A percentile compares a stretch with the other conserved stretches of the same genome.
These are phyloP conservation scores for Nymphalis c-album DNA, from an alignment of 2,888 invertebrate species.

Conservation along the genomic window DNA sequence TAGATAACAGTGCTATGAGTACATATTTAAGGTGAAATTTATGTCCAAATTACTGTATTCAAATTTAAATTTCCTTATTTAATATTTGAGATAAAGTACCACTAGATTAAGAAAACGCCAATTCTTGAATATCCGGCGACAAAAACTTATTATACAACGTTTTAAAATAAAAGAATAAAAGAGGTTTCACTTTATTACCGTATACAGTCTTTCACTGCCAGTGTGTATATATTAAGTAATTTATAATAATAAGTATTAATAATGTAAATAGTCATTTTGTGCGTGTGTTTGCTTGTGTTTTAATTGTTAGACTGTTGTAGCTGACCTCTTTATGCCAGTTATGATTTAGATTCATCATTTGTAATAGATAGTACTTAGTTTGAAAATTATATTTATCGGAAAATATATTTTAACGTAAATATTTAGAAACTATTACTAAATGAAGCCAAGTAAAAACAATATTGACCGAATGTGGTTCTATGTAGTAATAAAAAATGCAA, in stretches of 20 bases:
- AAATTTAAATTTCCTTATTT: too few relatives aligned
- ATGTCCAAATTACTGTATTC: too few relatives aligned
- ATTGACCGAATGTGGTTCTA: too few relatives aligned
- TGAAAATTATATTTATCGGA: slow-evolving; percentile 9
- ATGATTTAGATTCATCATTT: slow-evolving; percentile 16
- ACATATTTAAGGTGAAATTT: background rate
- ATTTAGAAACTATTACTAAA: slow-evolving; percentile 2
- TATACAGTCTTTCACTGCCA: background rate
- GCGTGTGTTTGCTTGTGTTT: slow-evolving; percentile 17
- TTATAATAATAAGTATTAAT: slow-evolving; percentile 5
- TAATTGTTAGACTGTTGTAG: slow-evolving; percentile 11
- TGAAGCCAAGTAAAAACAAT: background rate
- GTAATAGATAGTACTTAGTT: slow-evolving; percentile 8
- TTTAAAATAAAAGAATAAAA: too few relatives aligned
- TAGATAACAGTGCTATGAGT: background rate
- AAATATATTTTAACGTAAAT: slow-evolving; percentile 21
- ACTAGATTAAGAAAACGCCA: too few relatives aligned
- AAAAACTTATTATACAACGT: too few relatives aligned
- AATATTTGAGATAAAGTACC: too few relatives aligned
- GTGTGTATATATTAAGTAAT: slow-evolving; percentile 2
- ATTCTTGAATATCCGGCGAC: too few relatives aligned
- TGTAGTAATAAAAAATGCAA: too few relatives aligned
- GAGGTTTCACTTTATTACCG: too few relatives aligned
- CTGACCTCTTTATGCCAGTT: slow-evolving; percentile 16
- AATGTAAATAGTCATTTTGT: background rate